A percentile compares a stretch with the other conserved stretches of the same genome.
phyloP scores from a whole-genome alignment of 2,797 vertebrate genomes.

The Acrossocheilus wenchowensis region DNA sequence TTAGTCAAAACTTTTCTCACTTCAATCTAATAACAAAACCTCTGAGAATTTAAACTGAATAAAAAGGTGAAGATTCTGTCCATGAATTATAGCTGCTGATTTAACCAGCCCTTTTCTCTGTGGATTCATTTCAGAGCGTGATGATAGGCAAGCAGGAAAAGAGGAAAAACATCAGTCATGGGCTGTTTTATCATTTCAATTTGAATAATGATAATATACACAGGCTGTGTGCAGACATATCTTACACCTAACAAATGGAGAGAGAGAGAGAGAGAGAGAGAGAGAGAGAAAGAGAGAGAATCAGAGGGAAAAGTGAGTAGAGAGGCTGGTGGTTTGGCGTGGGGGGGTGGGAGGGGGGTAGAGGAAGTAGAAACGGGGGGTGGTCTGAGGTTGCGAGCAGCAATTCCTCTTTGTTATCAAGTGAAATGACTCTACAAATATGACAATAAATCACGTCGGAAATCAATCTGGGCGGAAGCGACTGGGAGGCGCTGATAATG shows the following conservation, averaged over 20 bases:
- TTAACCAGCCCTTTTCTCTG: slow-evolving; percentile 46
- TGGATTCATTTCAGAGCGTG: slow-evolving; percentile 45
- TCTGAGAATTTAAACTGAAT: slow-evolving; percentile 12
- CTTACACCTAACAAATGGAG: slow-evolving; percentile 63
- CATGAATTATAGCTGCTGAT: slow-evolving; percentile 48
- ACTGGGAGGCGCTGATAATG: slow-evolving; percentile 99
- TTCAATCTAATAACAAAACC: slow-evolving; percentile 35
- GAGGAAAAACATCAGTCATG: slow-evolving; percentile 63
- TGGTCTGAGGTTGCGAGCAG: slow-evolving; percentile 81
- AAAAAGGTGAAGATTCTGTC: slow-evolving; percentile 42
- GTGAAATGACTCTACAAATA: slow-evolving; percentile 99
- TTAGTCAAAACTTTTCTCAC: slow-evolving; percentile 49
- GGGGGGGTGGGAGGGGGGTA: not conserved
- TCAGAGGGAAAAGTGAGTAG: slow-evolving; percentile 43
- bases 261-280: slow-evolving; percentile 60
- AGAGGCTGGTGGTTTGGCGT: slow-evolving; percentile 48
- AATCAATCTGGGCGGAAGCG: slow-evolving; percentile 98
- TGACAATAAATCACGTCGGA: slow-evolving; percentile 99
- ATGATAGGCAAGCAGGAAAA: slow-evolving; percentile 42
- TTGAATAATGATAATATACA: slow-evolving; percentile 61
- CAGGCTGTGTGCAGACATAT: slow-evolving; percentile 63
- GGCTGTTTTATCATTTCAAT: slow-evolving; percentile 60
- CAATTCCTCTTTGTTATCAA: slow-evolving; percentile 99
- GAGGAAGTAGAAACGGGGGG: slow-evolving; percentile 45
- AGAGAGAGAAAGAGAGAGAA: slow-evolving; percentile 65